Percentiles rank a stretch among this genome's conserved stretches.
These are phyloP conservation scores for Patiria pectinifera DNA, from an alignment of 53 echinoderm and acorn worm genomes.

Conservation along the genomic window DNA sequence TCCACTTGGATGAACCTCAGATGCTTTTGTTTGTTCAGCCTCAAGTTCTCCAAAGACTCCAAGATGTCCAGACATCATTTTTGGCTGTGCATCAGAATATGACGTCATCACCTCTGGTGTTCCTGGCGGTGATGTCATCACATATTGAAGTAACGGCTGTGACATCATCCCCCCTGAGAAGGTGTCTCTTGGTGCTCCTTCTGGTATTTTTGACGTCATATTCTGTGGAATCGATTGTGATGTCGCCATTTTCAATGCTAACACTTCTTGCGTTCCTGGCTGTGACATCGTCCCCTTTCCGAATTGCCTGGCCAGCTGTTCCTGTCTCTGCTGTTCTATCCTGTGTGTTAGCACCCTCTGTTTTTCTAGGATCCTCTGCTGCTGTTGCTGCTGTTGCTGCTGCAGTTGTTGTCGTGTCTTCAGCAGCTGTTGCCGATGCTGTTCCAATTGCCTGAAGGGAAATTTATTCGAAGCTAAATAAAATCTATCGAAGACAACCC, in stretches of 20 bases:
- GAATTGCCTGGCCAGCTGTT: constrained; percentile 29
- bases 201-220: not conserved
- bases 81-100: not conserved
- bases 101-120: not conserved
- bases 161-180: not conserved
- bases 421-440: constrained; percentile 67
- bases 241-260: not conserved
- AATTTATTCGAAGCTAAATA: not conserved
- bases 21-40: too few species aligned
- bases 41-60: not conserved
- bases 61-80: not conserved
- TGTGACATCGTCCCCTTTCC: constrained; percentile 5
- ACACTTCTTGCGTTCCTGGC: not conserved
- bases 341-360: constrained; percentile 75
- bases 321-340: constrained; percentile 66
- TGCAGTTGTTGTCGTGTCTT: constrained; percentile 67
- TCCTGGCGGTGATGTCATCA: not conserved
- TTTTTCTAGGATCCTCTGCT: constrained; percentile 66
- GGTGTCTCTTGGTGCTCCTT: not conserved
- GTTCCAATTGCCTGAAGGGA: constrained; percentile 23
- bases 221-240: not conserved
- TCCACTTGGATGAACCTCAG: not conserved
- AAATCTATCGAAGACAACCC: not conserved
- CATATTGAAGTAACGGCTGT: not conserved
- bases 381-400: constrained; percentile 71